A percentile compares a stretch with the other conserved stretches of the same genome.
Evolutionary conservation across 1,140 invertebrate species (phyloP).

Genomic region (Oryzaephilus surinamensis): DNA sequence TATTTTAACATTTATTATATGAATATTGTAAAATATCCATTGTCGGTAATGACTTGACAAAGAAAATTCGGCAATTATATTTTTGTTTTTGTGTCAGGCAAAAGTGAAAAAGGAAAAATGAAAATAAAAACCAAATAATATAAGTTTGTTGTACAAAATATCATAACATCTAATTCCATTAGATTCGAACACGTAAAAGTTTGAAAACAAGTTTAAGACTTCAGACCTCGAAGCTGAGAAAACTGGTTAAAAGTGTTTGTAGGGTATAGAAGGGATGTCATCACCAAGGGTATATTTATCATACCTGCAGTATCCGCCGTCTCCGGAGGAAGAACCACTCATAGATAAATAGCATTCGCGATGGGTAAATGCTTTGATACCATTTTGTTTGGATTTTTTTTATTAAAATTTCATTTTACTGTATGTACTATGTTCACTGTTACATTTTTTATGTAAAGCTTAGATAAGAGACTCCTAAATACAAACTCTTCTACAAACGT

Average conservation of each 20-base stretch:
- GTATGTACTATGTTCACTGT: no score
- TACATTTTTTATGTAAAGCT: no score
- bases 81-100: no score
- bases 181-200: constrained; percentile 11
- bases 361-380: constrained; percentile 3
- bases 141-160: no score
- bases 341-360: constrained; percentile 4
- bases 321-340: constrained; percentile 12
- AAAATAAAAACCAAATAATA: no score
- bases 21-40: background rate
- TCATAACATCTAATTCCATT: constrained; percentile 11
- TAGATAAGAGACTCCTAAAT: no score
- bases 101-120: no score
- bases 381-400: no score
- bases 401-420: no score
- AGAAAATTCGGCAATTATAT: no score
- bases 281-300: constrained; percentile 17
- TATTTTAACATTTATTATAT: background rate
- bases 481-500: no score
- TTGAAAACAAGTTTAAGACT: constrained; percentile 11
- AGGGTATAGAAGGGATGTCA: constrained; percentile 9
- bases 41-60: background rate
- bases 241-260: constrained; percentile 6
- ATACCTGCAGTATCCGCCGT: constrained; percentile 12
- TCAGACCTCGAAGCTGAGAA: no score